A percentile compares a stretch with the other conserved stretches of the same genome.
phyloP scores from a whole-genome alignment of 2,888 invertebrate genomes.

The Melieria crassipennis region DNA sequence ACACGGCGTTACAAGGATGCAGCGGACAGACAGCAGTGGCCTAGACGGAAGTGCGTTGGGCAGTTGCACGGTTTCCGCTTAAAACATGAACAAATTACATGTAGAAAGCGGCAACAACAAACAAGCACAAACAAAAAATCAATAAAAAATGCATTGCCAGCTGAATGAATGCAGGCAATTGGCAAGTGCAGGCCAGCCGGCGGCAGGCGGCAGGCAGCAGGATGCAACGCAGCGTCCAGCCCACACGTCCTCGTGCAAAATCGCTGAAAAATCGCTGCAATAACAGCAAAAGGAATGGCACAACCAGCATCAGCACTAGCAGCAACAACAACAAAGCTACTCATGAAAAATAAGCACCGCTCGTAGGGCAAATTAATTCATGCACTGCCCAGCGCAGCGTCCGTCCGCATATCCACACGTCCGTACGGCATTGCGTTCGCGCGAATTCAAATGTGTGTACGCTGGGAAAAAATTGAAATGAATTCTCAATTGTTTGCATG shows the following conservation, averaged over 20 bases:
- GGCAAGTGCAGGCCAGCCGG: not conserved
- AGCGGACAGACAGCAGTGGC: constrained; percentile 20
- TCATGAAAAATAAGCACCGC: not conserved
- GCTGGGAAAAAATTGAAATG: too few relatives aligned
- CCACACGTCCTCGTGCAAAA: constrained; percentile 9
- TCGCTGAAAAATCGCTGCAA: constrained; percentile 29
- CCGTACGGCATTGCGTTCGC: not conserved
- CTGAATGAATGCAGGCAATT: not conserved
- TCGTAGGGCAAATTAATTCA: constrained; percentile 29
- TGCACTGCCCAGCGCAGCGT: not conserved
- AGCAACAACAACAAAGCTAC: not conserved
- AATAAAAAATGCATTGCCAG: constrained; percentile 35
- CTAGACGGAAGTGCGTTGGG: constrained; percentile 55
- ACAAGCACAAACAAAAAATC: constrained; percentile 34
- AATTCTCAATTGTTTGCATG: too few relatives aligned
- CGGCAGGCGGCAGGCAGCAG: not conserved
- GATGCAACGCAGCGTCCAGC: constrained; percentile 9
- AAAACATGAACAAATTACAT: constrained; percentile 9
- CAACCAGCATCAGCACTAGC: not conserved
- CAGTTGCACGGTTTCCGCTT: constrained; percentile 61
- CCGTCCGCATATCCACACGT: not conserved
- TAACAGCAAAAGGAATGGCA: not conserved
- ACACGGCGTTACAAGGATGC: constrained; percentile 11
- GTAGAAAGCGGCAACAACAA: not conserved
- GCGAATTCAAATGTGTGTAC: not conserved